Percentiles rank a stretch among this genome's conserved stretches.
These are phyloP conservation scores for Lagenorhynchus albirostris DNA, from an alignment of 2,113 vertebrate genomes.

Conservation along the genomic window DNA sequence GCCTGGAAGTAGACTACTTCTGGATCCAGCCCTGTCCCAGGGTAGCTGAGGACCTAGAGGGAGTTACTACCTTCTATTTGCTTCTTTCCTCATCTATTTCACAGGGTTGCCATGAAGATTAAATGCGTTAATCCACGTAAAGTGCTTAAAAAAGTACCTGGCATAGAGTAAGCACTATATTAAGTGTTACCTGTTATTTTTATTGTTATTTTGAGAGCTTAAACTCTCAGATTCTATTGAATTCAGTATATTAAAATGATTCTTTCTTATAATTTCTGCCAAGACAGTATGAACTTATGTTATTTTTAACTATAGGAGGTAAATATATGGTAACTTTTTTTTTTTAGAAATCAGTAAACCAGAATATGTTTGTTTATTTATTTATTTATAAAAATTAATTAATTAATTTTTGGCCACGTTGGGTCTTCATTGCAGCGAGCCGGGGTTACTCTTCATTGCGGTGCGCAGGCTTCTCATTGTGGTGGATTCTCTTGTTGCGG, in stretches of 20 bases:
- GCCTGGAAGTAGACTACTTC: background rate
- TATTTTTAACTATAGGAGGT: background rate
- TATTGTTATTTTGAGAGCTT: background rate
- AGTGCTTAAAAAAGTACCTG: background rate
- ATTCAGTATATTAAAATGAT: background rate
- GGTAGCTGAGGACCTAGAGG: background rate
- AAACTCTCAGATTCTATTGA: background rate
- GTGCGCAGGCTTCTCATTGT: too few species aligned
- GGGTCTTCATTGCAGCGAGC: too few species aligned
- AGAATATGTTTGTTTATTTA: background rate
- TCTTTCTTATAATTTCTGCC: background rate
- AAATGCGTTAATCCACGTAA: background rate
- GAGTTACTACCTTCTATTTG: background rate
- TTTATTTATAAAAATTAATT: too few species aligned
- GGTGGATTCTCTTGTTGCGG: too few species aligned
- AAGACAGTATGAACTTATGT: background rate
- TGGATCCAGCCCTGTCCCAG: background rate
- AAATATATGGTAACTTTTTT: background rate
- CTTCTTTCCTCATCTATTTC: background rate
- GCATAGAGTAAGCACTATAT: background rate
- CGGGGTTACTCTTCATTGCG: too few species aligned
- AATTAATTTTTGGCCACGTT: too few species aligned
- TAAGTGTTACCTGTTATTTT: background rate
- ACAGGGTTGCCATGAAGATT: background rate
- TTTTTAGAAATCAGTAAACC: constrained; percentile 21